These are phyloP conservation scores for Bruchidius siliquastri DNA, from an alignment of 2,888 invertebrate species.

Conservation along the genomic window DNA sequence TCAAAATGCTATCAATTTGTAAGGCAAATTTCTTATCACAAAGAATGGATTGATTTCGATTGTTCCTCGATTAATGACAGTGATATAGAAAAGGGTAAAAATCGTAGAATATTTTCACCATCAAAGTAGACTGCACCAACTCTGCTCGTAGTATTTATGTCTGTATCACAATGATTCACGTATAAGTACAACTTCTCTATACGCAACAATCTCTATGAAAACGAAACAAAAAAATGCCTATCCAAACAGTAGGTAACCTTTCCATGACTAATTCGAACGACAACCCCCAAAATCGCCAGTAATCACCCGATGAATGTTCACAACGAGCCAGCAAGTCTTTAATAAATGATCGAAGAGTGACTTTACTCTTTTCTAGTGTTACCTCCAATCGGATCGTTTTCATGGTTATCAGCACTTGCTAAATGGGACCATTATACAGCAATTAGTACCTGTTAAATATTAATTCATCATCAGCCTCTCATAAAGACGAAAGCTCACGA, in stretches of 20 bases:
- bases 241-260: not conserved
- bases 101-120: too few relatives aligned
- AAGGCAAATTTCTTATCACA: too few relatives aligned
- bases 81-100: too few relatives aligned
- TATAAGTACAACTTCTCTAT: not conserved
- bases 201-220: not conserved
- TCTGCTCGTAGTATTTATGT: too few relatives aligned
- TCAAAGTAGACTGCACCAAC: too few relatives aligned
- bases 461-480: constrained; percentile 31
- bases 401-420: constrained; percentile 20
- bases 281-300: not conserved
- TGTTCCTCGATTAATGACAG: too few relatives aligned
- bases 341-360: constrained; percentile 31
- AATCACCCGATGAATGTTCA: not conserved
- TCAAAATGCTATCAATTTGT: too few relatives aligned
- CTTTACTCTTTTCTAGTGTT: constrained; percentile 22
- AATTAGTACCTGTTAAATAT: constrained; percentile 35
- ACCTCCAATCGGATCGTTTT: constrained; percentile 18
- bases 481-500: constrained; percentile 7
- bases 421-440: constrained; percentile 29
- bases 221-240: not conserved
- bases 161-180: not conserved
- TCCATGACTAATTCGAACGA: not conserved
- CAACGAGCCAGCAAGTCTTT: constrained; percentile 6
- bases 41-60: too few relatives aligned